phyloP scores from a whole-genome alignment of 1,140 invertebrate genomes.

The Papilio dardanus region DNA sequence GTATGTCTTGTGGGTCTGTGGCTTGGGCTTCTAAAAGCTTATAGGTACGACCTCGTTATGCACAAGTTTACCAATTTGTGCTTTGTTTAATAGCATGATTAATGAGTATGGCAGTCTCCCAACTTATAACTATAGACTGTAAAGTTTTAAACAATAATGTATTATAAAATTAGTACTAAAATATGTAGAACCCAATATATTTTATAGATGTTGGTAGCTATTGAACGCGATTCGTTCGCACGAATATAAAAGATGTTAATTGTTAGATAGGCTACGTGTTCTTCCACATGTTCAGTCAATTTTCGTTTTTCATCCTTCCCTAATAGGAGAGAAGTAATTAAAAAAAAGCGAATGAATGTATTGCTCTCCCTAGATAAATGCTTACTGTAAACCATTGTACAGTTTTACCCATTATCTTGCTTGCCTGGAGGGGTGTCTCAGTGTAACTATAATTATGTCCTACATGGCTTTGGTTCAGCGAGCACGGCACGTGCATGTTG shows the following conservation, averaged over 20 bases:
- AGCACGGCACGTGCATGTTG: neutral
- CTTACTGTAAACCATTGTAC: neutral
- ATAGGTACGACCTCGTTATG: neutral
- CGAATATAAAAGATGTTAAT: too few species aligned
- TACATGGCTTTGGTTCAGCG: neutral
- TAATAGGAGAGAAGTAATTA: neutral
- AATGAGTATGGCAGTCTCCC: neutral
- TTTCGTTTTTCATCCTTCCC: neutral
- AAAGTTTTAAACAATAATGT: neutral
- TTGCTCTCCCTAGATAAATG: neutral
- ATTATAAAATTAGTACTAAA: neutral
- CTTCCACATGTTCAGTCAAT: too few species aligned
- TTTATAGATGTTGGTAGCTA: neutral
- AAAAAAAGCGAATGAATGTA: neutral
- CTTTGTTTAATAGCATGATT: conserved; percentile 1
- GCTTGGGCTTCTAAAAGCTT: conserved; percentile 18
- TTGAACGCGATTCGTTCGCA: too few species aligned
- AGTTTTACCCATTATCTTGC: neutral
- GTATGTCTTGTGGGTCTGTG: conserved; percentile 3
- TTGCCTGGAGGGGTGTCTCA: neutral
- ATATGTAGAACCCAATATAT: neutral
- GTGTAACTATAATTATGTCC: conserved; percentile 16
- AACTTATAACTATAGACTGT: neutral
- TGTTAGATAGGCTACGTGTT: too few species aligned
- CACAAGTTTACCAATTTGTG: conserved; percentile 13